These are phyloP conservation scores for Cyclopterus lumpus DNA, from an alignment of 2,797 vertebrate species.

Conservation along the genomic window DNA sequence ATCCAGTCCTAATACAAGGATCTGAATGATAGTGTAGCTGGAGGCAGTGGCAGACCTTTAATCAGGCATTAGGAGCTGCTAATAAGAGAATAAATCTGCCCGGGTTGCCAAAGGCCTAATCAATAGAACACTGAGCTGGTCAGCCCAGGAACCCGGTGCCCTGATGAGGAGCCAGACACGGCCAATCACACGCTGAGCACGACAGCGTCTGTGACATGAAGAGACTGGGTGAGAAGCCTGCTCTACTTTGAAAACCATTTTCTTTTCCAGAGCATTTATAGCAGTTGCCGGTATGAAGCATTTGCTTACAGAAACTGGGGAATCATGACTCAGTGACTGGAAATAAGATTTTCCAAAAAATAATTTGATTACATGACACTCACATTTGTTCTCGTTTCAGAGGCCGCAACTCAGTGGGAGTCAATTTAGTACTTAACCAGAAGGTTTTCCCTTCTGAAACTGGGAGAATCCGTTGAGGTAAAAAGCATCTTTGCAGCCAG, in stretches of 20 bases:
- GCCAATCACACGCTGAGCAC: constrained; percentile 36
- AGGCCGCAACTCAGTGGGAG: neutral
- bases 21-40: constrained; percentile 73
- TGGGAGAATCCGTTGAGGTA: neutral
- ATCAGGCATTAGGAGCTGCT: constrained; percentile 77
- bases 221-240: constrained; percentile 5
- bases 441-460: neutral
- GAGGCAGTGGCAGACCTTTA: constrained; percentile 74
- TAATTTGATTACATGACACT: constrained; percentile 26
- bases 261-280: constrained; percentile 14
- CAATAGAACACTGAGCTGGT: constrained; percentile 76
- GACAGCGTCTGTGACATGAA: constrained; percentile 11
- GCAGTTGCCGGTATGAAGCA: constrained; percentile 5
- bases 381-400: constrained; percentile 9
- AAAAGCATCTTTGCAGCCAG: neutral
- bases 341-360: neutral
- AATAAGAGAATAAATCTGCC: constrained; percentile 83
- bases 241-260: constrained; percentile 13
- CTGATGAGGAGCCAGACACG: constrained; percentile 55
- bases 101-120: constrained; percentile 74
- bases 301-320: constrained; percentile 5
- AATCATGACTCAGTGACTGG: constrained; percentile 27
- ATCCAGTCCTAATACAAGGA: constrained; percentile 74
- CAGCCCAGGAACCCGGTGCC: constrained; percentile 53
- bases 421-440: neutral